Evolutionary conservation across 2,113 vertebrate species (phyloP), one percentile per base, ranked within the genome.

Genomic region (Trichomycterus rosablanca): DNA sequence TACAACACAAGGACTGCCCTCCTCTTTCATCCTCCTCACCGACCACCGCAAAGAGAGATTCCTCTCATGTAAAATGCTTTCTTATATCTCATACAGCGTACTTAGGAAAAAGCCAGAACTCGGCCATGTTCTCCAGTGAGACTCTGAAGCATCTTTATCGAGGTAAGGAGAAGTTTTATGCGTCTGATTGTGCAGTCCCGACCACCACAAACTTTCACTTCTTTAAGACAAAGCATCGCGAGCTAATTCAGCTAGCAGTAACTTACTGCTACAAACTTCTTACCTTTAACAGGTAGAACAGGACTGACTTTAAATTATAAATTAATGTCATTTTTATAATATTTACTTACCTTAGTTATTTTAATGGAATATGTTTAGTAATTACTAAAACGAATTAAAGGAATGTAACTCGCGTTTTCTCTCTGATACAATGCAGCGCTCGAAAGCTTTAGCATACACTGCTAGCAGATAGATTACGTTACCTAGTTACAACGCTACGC

Each of bases 1-100:
- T 63, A 61, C 48, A 62, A 59, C 65, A 45, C 43, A 56, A 59
- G 15, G 20, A 48, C 64, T 28, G 64, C 54, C 59, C 56, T 59
- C 57, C 48, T 55, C 53, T 63, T 67, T 43, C 35, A 7, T 2
- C 35, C 11, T 15, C 37, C 37, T 4, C 3, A 45, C 48, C 54
- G 59, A 54, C 59, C 32, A 65, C 52, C 52, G 40, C 63, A 48
- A 32, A 64, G 51, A 55, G 22, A 30, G 42, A 18, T 6, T 52
- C 35, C 62, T 44, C 42, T 14, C 30, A 26, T 37, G 62, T 16
- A 40, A 55, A 46, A 64, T 26, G 32, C 20, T 5, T 19, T 6
- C 20, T 6, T 5, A 32, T 5, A 15, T 22, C 20, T 9, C 50
- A 22, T 35, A 23, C 40, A 14, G 20, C n/a, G 5, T 34, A 7